A percentile compares a stretch with the other conserved stretches of the same genome.
Evolutionary conservation across 2,888 invertebrate species (phyloP).

Genomic region (Drosophila ezoana): DNA sequence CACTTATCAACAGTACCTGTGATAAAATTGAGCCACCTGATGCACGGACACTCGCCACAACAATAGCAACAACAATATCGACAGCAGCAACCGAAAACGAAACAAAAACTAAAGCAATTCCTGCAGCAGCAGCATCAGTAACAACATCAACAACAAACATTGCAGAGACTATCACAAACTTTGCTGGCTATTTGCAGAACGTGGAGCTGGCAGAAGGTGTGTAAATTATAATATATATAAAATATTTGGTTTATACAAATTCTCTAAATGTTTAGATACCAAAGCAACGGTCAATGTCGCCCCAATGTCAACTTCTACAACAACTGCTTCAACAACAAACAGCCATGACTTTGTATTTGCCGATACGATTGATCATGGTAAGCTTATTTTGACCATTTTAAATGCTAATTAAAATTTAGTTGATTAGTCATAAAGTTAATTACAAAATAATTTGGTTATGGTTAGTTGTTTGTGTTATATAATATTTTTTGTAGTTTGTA

Average conservation of each 20-base stretch:
- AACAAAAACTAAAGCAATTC: constrained; percentile 28
- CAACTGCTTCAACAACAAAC: constrained; percentile 40
- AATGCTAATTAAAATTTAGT: constrained; percentile 13
- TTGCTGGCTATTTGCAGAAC: constrained; percentile 53
- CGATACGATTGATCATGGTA: constrained; percentile 83
- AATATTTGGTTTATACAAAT: neutral
- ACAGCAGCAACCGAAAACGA: constrained; percentile 17
- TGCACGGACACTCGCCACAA: constrained; percentile 39
- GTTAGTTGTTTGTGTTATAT: neutral
- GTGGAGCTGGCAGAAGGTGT: constrained; percentile 59
- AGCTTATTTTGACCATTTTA: constrained; percentile 16
- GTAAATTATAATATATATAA: neutral
- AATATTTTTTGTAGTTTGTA: neutral
- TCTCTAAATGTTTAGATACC: constrained; percentile 53
- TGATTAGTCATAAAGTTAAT: neutral
- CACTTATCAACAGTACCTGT: constrained; percentile 84
- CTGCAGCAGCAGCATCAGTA: constrained; percentile 17
- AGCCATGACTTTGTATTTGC: constrained; percentile 77
- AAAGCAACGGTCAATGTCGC: constrained; percentile 57
- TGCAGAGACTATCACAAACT: constrained; percentile 50
- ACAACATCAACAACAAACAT: constrained; percentile 16
- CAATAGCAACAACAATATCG: constrained; percentile 35
- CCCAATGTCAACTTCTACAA: constrained; percentile 42
- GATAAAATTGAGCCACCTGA: constrained; percentile 79
- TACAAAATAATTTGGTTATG: constrained; percentile 7